Conservation (phyloP, 1,140 invertebrate genomes). For the Scaptomyza pallida region DNA sequence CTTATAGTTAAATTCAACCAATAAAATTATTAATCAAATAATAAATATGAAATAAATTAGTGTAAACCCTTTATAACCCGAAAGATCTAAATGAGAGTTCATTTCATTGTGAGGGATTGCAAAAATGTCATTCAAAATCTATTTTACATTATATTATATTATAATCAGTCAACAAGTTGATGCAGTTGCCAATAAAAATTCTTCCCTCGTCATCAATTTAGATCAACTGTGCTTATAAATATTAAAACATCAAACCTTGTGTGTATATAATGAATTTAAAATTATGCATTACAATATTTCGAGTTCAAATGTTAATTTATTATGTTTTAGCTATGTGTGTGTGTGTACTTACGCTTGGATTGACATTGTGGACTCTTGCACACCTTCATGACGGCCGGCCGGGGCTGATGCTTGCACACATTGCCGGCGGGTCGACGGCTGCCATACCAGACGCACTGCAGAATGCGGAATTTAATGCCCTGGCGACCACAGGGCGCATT, state of each 20-base stretch:
- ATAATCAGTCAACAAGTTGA: too few species aligned
- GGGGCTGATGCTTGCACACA: conserved; percentile 89
- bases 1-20: too few species aligned
- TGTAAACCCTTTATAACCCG: too few species aligned
- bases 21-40: too few species aligned
- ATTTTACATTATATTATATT: too few species aligned
- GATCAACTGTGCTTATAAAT: background rate
- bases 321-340: background rate
- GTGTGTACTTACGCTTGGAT: conserved; percentile 80
- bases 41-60: too few species aligned
- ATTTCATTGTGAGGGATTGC: too few species aligned
- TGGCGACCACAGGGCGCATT: conserved; percentile 88
- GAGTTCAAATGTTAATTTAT: background rate
- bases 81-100: too few species aligned
- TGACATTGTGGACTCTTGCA: conserved; percentile 89
- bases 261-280: background rate
- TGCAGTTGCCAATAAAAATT: too few species aligned
- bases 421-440: conserved; percentile 92
- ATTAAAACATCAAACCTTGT: background rate
- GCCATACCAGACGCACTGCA: conserved; percentile 95
- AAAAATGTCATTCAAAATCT: too few species aligned
- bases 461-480: conserved; percentile 92
- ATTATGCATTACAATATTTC: background rate
- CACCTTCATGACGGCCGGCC: conserved; percentile 90
- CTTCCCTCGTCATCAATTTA: too few species aligned